Evolutionary conservation across 2,113 vertebrate species (phyloP).

Genomic region (Aegotheles bennettii): DNA sequence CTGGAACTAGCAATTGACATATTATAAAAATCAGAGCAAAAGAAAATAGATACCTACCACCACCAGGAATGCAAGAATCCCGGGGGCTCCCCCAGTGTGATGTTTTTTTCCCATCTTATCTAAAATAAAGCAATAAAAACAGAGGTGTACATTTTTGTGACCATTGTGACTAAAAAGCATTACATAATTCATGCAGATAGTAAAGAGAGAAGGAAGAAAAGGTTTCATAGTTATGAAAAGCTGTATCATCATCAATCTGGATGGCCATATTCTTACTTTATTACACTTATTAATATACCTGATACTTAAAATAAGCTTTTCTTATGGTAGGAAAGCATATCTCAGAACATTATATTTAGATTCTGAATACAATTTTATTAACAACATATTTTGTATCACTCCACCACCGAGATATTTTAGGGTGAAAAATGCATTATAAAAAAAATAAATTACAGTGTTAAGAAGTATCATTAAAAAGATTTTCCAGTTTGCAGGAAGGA

Average conservation of each 20-base stretch:
- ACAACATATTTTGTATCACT: accelerated
- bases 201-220: neutral
- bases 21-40: neutral
- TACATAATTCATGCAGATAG: neutral
- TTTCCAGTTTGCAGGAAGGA: neutral
- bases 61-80: conserved; percentile 99
- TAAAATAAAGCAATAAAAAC: conserved; percentile 68
- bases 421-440: neutral
- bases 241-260: neutral
- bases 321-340: neutral
- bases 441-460: neutral
- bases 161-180: neutral
- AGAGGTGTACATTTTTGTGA: neutral
- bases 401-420: neutral
- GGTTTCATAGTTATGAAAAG: neutral
- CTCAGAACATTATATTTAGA: neutral
- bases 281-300: neutral
- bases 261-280: neutral
- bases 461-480: neutral
- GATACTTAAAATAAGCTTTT: neutral
- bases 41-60: conserved; percentile 84
- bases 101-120: conserved; percentile 99
- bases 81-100: conserved; percentile 96
- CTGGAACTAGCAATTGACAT: neutral
- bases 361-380: neutral